These are phyloP conservation scores for Grallaria varia DNA, from an alignment of 2,113 vertebrate species.

Conservation along the genomic window DNA sequence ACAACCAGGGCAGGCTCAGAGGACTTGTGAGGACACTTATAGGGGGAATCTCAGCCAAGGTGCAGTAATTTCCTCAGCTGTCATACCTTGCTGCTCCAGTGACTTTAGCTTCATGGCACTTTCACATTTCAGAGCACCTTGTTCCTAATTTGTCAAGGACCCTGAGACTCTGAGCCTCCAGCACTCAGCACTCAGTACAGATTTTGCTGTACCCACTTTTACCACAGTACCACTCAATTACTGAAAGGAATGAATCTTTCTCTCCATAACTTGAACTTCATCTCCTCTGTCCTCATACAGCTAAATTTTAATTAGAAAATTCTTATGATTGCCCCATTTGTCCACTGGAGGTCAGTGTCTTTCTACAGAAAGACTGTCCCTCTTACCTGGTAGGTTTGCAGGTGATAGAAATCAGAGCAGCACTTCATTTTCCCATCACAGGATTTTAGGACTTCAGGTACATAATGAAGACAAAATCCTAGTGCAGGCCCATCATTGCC, in stretches of 20 bases:
- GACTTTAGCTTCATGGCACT: background rate
- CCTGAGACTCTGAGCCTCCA: background rate
- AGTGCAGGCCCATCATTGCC: fast-evolving
- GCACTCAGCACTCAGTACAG: background rate
- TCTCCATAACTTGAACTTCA: fast-evolving
- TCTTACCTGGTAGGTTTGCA: background rate
- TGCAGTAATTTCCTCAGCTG: background rate
- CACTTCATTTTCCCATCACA: background rate
- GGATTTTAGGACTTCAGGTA: background rate
- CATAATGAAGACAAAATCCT: background rate
- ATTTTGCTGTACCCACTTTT: background rate
- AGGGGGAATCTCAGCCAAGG: background rate
- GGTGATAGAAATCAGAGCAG: background rate
- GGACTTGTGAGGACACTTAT: background rate
- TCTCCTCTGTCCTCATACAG: no score
- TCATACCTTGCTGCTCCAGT: fast-evolving
- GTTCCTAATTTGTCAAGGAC: background rate
- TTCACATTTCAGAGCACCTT: background rate
- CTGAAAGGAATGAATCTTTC: background rate
- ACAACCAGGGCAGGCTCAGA: background rate
- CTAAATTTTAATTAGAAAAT: background rate
- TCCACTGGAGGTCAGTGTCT: conserved; percentile 61
- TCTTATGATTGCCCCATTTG: background rate
- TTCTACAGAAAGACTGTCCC: background rate
- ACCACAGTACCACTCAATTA: background rate